Evolutionary conservation across 2,888 invertebrate species (phyloP), one percentile per base, ranked within the genome.

Genomic region (Zele albiditarsus): DNA sequence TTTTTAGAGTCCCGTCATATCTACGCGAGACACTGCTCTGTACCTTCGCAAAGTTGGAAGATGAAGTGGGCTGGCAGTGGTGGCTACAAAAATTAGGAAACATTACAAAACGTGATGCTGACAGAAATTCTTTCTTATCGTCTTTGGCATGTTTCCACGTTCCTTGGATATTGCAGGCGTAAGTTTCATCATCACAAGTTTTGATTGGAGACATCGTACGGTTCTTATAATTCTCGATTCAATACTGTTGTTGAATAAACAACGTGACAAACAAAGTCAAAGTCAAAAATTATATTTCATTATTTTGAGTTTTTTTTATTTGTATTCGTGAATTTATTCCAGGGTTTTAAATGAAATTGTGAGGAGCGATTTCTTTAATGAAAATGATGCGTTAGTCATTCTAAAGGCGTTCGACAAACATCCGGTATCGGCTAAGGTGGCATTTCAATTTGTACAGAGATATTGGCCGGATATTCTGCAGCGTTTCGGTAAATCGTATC

Each of bases 101-200:
- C 16, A 78, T 78, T 8, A 78, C 76, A 33, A 83, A 84, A 58
- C 75, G 80, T 23, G 86, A 85, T 33, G 60, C 71, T 23, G 87
- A 86, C 69, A 87, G 80, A 62, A 80, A 83, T 70, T 82, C 82
- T 42, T 71, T 88, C 33, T 74, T 88, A n/a, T 84, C 84, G 4
- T 83, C 87, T n/a, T 79, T 86, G 38, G 84, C 85, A 10, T 88
- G 88, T 68, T 87, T 88, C 72, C 84, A 87, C 76, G 81, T 82
- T 10, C 83, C 86, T 0, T 85, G 86, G 84, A 83, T 88, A 69
- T 74, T 88, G 31, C 85, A 87, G 73, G 79, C 84, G 88, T 88
- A 73, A 86, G 84, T 82, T 78, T 73, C 33, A 33, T 57, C 27
- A 60, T 14, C 20, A 25, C 28, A 3, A n/a, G 16, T 60, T 10